Evolutionary conservation across 2,113 vertebrate genomes (phyloP), one percentile per base, ranked within the genome.

Genomic region (Cyprinus carpio): DNA sequence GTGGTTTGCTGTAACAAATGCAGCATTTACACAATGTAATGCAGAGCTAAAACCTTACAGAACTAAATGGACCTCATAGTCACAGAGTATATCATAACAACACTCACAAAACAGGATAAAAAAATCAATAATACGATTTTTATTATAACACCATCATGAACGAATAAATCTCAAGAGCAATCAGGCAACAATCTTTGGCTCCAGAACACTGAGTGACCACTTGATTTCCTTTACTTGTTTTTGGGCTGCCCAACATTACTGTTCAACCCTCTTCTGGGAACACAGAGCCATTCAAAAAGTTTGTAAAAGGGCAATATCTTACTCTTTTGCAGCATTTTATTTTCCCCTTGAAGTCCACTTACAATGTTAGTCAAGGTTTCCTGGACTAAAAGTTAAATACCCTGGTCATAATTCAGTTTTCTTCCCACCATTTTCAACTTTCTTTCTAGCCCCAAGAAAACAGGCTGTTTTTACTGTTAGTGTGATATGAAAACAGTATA

Each of bases 331-430:
- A 78, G 16, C 2, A 34, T 56, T 29, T 58, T 34, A 77, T 58
- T 29, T 58, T 1, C 25, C 25, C 75, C 51, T 16, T 13, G 5
- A 60, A 6, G 31, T 34, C 20, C 76, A 58, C 29, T 78, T 58
- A 34, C 23, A 78, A 78, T 58, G 29, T 37, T 60, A 60, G 18
- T 58, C 54, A 78, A 78, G 29, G 18, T 37, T 78, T 78, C 51
- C 76, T 23, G 8, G 27, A 7, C 29, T 29, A 58, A 60, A 78
- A 37, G 11, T 25, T 49, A 75, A 40, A 72, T 7, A 72, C 40
- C 10, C 9, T 12, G 12, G 11, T 75, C 40, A n/a, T 46, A 25
- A 49, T 75, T 5, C 37, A 75, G 34, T 40, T 75, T 75, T 75
- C n/a, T 46, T 4, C 20, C 0, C 4, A 25, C 4, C 37, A 23